phyloP scores from a whole-genome alignment of 2,797 vertebrate genomes.

The Numenius phaeopus region DNA sequence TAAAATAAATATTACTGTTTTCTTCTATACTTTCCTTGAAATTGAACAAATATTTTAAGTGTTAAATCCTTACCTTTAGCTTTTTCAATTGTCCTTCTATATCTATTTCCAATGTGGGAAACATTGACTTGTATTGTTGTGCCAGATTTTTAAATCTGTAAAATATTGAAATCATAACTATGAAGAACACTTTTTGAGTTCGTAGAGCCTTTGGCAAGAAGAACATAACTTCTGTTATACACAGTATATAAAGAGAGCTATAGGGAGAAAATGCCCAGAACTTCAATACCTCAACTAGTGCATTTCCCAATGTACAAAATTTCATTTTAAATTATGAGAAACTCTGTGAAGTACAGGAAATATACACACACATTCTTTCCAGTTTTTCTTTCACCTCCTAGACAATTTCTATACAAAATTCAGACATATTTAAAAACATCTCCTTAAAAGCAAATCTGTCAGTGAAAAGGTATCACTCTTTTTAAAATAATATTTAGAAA shows the following conservation, averaged over 20 bases:
- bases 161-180: not conserved
- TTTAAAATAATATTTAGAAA: not conserved
- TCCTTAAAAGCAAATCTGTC: slow-evolving; percentile 7
- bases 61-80: slow-evolving; percentile 86
- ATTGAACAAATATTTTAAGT: not conserved
- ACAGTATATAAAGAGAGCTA: not conserved
- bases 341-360: not conserved
- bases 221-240: not conserved
- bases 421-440: not conserved
- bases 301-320: not conserved
- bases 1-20: not conserved
- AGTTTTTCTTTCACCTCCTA: not conserved
- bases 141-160: slow-evolving; percentile 94
- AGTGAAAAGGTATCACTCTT: not conserved
- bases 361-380: not conserved
- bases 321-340: not conserved
- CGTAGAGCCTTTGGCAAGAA: not conserved
- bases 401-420: not conserved
- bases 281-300: not conserved
- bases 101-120: slow-evolving; percentile 90
- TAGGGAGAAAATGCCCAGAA: not conserved
- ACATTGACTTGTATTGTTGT: slow-evolving; percentile 95
- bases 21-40: not conserved
- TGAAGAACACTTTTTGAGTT: not conserved
- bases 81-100: slow-evolving; percentile 91